Evolutionary conservation across 1,140 invertebrate species (phyloP).

Genomic region (Antheraea mylitta): DNA sequence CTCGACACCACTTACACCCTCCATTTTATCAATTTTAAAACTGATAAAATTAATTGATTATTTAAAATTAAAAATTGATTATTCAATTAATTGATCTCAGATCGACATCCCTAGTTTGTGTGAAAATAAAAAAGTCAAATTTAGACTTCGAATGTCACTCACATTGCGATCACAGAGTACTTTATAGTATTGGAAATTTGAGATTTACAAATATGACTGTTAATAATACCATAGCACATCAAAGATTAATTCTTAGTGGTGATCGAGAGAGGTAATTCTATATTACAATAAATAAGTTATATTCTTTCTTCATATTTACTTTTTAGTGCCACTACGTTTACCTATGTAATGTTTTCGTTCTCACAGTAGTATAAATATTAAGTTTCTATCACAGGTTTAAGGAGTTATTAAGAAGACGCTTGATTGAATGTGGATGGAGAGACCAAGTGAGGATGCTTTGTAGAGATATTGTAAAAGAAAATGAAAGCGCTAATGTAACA

Average conservation of each 20-base stretch:
- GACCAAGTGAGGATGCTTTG: slow-evolving; percentile 92
- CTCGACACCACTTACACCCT: too few relatives aligned
- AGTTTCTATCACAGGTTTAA: slow-evolving; percentile 83
- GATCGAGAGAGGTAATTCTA: slow-evolving; percentile 68
- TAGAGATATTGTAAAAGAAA: slow-evolving; percentile 88
- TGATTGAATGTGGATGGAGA: slow-evolving; percentile 94
- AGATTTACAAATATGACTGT: slow-evolving; percentile 52
- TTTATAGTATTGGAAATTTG: too few relatives aligned
- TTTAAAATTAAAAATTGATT: too few relatives aligned
- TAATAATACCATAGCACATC: slow-evolving; percentile 78
- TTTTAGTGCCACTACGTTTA: too few relatives aligned
- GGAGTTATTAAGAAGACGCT: slow-evolving; percentile 87
- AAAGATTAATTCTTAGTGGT: slow-evolving; percentile 71
- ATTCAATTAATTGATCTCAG: too few relatives aligned
- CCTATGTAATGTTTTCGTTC: too few relatives aligned
- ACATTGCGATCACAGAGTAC: too few relatives aligned
- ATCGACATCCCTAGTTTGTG: too few relatives aligned
- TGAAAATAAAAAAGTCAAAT: too few relatives aligned
- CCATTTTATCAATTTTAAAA: too few relatives aligned
- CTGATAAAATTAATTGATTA: too few relatives aligned
- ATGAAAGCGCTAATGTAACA: slow-evolving; percentile 86
- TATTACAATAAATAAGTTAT: slow-evolving; percentile 3
- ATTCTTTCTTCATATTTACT: slow-evolving; percentile 5
- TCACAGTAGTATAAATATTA: too few relatives aligned
- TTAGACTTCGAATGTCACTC: neutral